Evolutionary conservation across 2,888 invertebrate species (phyloP).

Genomic region (Campopleginae sp.): DNA sequence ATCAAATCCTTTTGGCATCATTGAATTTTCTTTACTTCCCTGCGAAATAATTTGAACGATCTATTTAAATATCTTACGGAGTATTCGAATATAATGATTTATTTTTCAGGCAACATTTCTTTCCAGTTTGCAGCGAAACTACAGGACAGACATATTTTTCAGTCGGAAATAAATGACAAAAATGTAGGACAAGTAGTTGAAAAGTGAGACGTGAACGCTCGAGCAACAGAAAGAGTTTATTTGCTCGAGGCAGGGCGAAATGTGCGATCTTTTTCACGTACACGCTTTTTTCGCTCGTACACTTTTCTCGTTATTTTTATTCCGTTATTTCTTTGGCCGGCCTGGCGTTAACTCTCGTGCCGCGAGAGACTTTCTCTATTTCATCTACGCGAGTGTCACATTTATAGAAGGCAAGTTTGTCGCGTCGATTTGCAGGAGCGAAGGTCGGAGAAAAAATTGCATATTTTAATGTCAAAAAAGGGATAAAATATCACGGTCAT

Average conservation of each 20-base stretch:
- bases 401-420: not conserved
- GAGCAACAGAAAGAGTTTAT: slow-evolving; percentile 21
- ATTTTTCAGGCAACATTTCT: not conserved
- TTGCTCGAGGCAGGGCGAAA: not conserved
- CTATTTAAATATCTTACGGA: not conserved
- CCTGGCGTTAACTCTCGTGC: not conserved
- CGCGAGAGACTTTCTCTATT: slow-evolving; percentile 3
- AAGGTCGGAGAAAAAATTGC: not conserved
- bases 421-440: not conserved
- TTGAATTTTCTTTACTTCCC: not conserved
- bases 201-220: slow-evolving; percentile 6
- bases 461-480: not conserved
- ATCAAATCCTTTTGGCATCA: not conserved
- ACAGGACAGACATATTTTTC: not conserved
- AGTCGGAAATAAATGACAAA: not conserved
- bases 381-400: slow-evolving; percentile 17
- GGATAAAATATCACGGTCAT: not conserved
- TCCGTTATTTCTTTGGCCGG: not conserved
- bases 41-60: not conserved
- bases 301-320: slow-evolving; percentile 1
- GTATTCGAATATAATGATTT: not conserved
- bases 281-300: slow-evolving; percentile 5
- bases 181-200: slow-evolving; percentile 1
- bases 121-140: not conserved
- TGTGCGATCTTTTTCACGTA: slow-evolving; percentile 30